Conservation (phyloP, 2,888 invertebrate species). For the Camptogramma bilineatum region DNA sequence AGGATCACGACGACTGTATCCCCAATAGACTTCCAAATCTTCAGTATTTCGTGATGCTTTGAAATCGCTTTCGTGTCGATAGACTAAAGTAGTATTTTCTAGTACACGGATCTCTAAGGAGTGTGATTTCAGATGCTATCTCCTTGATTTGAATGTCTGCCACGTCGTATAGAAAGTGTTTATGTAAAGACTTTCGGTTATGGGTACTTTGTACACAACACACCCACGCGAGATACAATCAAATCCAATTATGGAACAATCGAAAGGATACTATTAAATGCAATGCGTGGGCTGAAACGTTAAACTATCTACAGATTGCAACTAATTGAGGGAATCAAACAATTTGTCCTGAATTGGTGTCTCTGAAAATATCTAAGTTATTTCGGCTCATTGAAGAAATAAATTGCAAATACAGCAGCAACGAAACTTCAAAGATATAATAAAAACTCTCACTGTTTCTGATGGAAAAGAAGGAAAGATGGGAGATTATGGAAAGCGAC, state of each 20-base stretch:
- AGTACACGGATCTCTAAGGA: background rate
- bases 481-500: too few species aligned
- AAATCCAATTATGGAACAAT: constrained; percentile 61
- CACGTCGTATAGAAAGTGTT: constrained; percentile 57
- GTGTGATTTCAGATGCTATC: constrained; percentile 42
- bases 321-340: constrained; percentile 20
- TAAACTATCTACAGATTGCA: constrained; percentile 26
- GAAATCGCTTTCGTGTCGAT: background rate
- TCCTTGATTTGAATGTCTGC: constrained; percentile 25
- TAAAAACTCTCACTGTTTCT: background rate
- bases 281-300: constrained; percentile 18
- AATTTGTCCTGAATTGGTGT: constrained; percentile 6
- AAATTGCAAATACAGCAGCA: too few species aligned
- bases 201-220: constrained; percentile 48
- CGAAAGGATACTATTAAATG: constrained; percentile 48
- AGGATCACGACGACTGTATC: too few species aligned
- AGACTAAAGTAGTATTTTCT: background rate
- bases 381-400: background rate
- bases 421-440: background rate
- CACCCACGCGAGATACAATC: constrained; percentile 57
- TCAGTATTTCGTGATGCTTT: background rate
- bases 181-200: constrained; percentile 48
- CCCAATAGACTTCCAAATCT: too few species aligned
- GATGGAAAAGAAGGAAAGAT: too few species aligned
- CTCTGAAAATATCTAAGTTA: background rate